Base-by-base conservation (phyloP, 1,140 invertebrate species). In the Hermatobates lingyangjiaoensis region DNA sequence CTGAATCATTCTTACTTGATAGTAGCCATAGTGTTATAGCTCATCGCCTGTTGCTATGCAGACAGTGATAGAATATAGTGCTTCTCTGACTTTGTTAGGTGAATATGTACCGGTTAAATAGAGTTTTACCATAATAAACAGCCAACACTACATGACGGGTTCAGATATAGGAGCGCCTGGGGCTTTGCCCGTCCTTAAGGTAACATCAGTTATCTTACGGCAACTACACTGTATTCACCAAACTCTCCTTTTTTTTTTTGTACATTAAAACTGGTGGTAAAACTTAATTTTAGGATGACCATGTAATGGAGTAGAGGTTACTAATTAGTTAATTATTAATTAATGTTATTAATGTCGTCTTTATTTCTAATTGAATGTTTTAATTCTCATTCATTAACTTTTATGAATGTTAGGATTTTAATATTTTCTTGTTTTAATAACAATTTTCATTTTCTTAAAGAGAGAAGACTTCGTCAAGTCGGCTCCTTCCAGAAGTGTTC, bases 391-490 rank as follows among this genome's bases (percentile, higher is more conserved):
- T 10, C 26, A 46, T 46, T n/a, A 23, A 24, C 26, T 18, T 25
- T 14, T 46, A 26, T n/a, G 18, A 7, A 46, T 46, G 21, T 26
- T 23, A 46, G 15, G 12, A 24, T 27, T 12, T 44, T 3, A 28
- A 23, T 45, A n/a, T n/a, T 53, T 18, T 53, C 23, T 28, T 40
- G 28, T 48, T 52, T 49, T 30, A 26, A 26, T 39, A 45, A 48
- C 1, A 34, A 27, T 20, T 39, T 50, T 3, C 55, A 50, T 50
- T 54, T 58, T 52, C 53, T 71, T 71, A 48, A 67, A 80, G 74
- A 74, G 74, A 64, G 77, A 78, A 51, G 53, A 60, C n/a, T 81
- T 77, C 63, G 68, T 76, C 3, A 74, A 71, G 54, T 68, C 64
- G 63, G 60, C 68, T 49, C 66, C 71, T 4, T 74, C 75, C 0